phyloP scores from a whole-genome alignment of 2,888 invertebrate species.

The Hylaea fasciaria region DNA sequence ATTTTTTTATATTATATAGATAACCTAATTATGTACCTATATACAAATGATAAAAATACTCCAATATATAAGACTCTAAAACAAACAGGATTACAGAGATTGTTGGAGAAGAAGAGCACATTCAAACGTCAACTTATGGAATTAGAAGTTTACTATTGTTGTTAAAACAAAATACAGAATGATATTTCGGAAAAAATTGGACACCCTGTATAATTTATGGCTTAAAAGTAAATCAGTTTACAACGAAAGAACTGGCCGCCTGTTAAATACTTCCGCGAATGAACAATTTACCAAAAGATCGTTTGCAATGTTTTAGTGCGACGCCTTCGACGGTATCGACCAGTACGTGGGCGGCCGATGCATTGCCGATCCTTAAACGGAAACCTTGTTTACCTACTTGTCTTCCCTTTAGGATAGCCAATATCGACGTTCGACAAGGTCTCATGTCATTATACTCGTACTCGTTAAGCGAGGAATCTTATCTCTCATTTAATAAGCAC shows the following conservation, averaged over 20 bases:
- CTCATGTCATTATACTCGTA: conserved; percentile 63
- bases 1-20: no score
- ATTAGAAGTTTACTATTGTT: no score
- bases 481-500: conserved; percentile 62
- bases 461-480: conserved; percentile 60
- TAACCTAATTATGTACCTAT: no score
- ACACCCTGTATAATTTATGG: conserved; percentile 10
- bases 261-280: conserved; percentile 76
- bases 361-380: conserved; percentile 76
- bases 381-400: conserved; percentile 78
- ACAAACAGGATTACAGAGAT: no score
- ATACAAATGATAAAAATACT: no score
- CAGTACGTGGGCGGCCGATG: conserved; percentile 78
- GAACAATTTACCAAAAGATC: conserved; percentile 72
- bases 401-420: conserved; percentile 74
- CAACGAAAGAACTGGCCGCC: conserved; percentile 51
- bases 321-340: conserved; percentile 73
- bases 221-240: conserved; percentile 51
- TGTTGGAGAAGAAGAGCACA: no score
- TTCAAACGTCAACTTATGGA: no score
- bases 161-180: not conserved
- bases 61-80: no score
- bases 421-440: conserved; percentile 69
- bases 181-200: conserved; percentile 1
- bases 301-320: conserved; percentile 73